Conservation (phyloP, 2,888 invertebrate species). For the Drepana falcataria region DNA sequence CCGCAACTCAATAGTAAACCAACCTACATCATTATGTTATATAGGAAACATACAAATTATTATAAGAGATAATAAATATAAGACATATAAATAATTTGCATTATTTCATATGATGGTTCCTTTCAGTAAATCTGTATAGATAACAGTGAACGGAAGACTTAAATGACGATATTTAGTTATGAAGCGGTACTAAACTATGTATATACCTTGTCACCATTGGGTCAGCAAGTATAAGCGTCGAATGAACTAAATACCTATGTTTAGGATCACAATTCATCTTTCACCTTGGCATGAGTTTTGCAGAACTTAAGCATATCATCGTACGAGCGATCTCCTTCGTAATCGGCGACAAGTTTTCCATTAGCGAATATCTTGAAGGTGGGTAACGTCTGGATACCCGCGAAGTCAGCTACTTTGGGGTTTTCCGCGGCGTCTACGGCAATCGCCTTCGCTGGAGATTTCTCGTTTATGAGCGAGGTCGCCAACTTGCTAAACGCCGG, state of each 20-base stretch:
- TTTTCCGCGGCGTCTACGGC: constrained; percentile 84
- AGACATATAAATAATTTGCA: background rate
- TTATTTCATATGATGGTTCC: background rate
- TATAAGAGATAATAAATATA: too few species aligned
- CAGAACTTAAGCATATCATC: constrained; percentile 78
- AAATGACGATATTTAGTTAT: background rate
- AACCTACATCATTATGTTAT: too few species aligned
- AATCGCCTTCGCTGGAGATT: constrained; percentile 58
- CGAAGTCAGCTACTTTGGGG: constrained; percentile 76
- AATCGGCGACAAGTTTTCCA: constrained; percentile 75
- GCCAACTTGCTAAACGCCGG: constrained; percentile 81
- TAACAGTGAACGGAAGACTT: background rate
- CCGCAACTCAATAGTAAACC: too few species aligned
- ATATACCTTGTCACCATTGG: too few species aligned
- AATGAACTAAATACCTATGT: background rate
- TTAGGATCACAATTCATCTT: constrained; percentile 62
- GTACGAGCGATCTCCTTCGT: constrained; percentile 74
- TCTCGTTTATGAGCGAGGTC: constrained; percentile 58
- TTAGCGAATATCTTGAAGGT: constrained; percentile 81
- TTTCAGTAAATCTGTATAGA: background rate
- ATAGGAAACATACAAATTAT: too few species aligned
- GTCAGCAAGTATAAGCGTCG: background rate
- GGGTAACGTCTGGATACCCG: constrained; percentile 81
- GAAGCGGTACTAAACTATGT: background rate
- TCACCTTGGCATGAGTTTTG: constrained; percentile 40